These are phyloP conservation scores for Disparrhopalites patrizii DNA, from an alignment of 2,888 invertebrate species.

Conservation along the genomic window DNA sequence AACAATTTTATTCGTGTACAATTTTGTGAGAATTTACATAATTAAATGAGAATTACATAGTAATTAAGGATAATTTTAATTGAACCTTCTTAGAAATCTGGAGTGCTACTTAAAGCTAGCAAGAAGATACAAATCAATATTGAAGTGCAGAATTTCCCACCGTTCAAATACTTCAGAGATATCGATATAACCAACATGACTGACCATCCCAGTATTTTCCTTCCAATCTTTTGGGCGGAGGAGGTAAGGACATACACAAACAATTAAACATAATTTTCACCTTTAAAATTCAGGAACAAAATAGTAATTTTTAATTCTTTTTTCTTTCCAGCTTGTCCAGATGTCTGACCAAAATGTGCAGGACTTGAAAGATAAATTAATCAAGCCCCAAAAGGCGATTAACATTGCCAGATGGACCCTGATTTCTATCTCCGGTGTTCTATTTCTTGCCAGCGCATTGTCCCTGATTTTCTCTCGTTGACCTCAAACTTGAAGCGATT, in stretches of 20 bases:
- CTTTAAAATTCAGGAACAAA: background rate
- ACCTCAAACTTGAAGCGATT: no score
- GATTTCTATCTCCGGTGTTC: no score
- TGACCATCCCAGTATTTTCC: slow-evolving; percentile 31
- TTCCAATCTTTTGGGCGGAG: slow-evolving; percentile 46
- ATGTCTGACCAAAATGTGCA: slow-evolving; percentile 1
- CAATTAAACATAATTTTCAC: background rate
- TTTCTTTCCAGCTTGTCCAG: background rate
- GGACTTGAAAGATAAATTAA: slow-evolving; percentile 20
- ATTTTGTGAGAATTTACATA: background rate
- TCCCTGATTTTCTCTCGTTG: no score
- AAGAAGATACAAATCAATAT: slow-evolving; percentile 44
- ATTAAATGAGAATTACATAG: background rate
- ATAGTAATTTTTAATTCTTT: background rate
- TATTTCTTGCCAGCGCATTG: no score
- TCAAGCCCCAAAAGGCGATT: slow-evolving; percentile 11
- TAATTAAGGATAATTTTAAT: background rate
- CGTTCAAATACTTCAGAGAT: slow-evolving; percentile 6
- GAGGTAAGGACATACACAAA: slow-evolving; percentile 34
- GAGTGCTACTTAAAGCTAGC: slow-evolving; percentile 37
- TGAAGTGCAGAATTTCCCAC: slow-evolving; percentile 31
- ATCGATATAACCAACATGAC: background rate
- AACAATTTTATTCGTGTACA: background rate
- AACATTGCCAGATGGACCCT: slow-evolving; percentile 11
- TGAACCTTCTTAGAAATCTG: slow-evolving; percentile 34